phyloP scores from a whole-genome alignment of 53 echinoderm and acorn worm species.

The Arbacia lixula region DNA sequence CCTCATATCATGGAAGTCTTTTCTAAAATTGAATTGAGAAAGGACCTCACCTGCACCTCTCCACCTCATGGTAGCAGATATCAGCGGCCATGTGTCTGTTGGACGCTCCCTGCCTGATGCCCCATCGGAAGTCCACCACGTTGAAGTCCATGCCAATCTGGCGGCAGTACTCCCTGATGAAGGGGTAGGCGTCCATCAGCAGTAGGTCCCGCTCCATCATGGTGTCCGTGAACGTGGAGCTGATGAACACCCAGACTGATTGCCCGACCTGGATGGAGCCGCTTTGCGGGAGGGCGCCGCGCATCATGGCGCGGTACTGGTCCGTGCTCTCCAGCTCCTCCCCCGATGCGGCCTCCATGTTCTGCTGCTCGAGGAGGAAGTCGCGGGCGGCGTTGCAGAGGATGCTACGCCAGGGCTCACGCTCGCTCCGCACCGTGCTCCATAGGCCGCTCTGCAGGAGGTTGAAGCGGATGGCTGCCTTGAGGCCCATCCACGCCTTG shows the following conservation, averaged over 20 bases:
- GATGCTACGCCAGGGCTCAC: constrained; percentile 79
- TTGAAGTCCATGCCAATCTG: constrained; percentile 87
- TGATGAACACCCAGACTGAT: constrained; percentile 91
- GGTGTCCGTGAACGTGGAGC: constrained; percentile 96
- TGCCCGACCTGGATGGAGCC: constrained; percentile 50
- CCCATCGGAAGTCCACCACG: constrained; percentile 93
- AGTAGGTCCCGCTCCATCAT: constrained; percentile 77
- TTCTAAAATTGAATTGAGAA: no score
- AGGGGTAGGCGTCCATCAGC: constrained; percentile 91
- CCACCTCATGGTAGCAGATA: constrained; percentile 87
- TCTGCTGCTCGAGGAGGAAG: constrained; percentile 52
- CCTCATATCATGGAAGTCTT: no score
- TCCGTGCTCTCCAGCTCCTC: constrained; percentile 56
- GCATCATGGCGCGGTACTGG: constrained; percentile 64
- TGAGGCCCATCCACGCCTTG: constrained; percentile 46
- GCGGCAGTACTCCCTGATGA: constrained; percentile 79
- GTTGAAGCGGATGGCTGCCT: constrained; percentile 73
- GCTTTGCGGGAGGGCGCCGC: constrained; percentile 55
- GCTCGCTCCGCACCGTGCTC: constrained; percentile 56
- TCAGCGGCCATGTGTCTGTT: constrained; percentile 84
- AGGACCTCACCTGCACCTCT: constrained; percentile 90
- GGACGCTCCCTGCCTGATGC: constrained; percentile 72
- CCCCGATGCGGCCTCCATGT: constrained; percentile 6
- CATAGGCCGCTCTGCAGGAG: constrained; percentile 63
- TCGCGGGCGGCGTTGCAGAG: constrained; percentile 63